Evolutionary conservation across 2,113 vertebrate genomes (phyloP), one percentile per base, ranked within the genome.

Genomic region (Phrynocephalus versicolor): DNA sequence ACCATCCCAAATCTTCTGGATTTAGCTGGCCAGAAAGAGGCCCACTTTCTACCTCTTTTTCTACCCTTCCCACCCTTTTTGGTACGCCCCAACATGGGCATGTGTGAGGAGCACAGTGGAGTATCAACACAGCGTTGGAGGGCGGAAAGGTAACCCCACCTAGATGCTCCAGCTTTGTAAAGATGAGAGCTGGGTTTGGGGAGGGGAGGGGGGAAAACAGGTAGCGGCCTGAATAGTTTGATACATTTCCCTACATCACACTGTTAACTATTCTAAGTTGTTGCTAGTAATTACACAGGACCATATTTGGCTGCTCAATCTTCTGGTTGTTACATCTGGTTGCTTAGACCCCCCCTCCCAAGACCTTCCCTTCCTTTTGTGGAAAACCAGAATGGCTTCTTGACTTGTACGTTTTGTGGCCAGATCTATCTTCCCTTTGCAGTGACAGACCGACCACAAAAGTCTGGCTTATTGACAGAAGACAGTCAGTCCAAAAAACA

Each of bases 381-480:
- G 90, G 84, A 85, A 88, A 79, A 87, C 91, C 86, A 90, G 86
- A 62, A 84, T 1, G 0, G 39, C 45, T 41, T 71, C 65, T 62
- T 71, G 55, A 33, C 57, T 74, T 74, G 86, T 90, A 90, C 71
- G 76, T 45, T 79, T 86, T 76, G 75, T 57, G 14, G 58, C 14
- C 25, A 79, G 58, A 80, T 51, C 39, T 88, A 84, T 89, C 82
- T 91, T 88, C 81, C 60, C 64, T 89, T 67, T 85, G 45, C 75
- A 83, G 88, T 87, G 13, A 90, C 72, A 81, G 84, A 74, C 37
- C 65, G 84, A 74, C 37, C 65, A 75, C 67, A 67, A 75, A 79
- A 73, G 13, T 4, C 60, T 57, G 82, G 57, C 55, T 58, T n/a
- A 72, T 25, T 76, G 80, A 67, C 15, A 72, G 69, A 82, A 70